Conservation (phyloP, 2,113 vertebrate species). For the Podilymbus podiceps region DNA sequence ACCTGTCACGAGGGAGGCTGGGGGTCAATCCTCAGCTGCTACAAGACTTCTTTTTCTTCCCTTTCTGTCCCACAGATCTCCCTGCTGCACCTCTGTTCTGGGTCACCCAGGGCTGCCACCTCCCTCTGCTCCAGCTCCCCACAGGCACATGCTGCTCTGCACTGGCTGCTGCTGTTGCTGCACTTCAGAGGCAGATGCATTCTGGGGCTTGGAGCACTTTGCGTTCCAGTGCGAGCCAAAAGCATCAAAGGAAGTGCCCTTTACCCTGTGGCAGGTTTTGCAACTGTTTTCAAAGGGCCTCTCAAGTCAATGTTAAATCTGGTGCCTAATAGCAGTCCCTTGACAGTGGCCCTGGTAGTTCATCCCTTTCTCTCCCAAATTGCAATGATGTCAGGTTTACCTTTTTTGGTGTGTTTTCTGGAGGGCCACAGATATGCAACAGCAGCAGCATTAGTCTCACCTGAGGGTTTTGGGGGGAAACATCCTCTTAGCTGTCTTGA, state of each 20-base stretch:
- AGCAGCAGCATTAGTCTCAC: background rate
- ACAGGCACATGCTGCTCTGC: background rate
- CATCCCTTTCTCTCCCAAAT: background rate
- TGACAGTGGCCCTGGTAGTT: background rate
- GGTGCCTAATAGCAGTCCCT: background rate
- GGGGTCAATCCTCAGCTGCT: no score
- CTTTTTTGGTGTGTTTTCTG: background rate
- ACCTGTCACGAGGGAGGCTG: background rate
- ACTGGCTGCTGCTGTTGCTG: background rate
- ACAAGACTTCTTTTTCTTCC: background rate
- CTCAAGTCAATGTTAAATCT: background rate
- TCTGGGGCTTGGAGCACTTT: background rate
- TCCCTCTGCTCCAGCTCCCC: background rate
- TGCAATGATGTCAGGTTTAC: background rate
- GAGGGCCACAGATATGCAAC: background rate
- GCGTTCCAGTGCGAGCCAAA: background rate
- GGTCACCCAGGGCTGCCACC: background rate
- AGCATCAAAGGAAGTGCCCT: background rate
- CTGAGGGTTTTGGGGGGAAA: background rate
- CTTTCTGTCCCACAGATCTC: background rate
- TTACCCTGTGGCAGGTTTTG: background rate
- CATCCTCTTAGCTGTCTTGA: background rate
- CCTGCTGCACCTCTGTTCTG: background rate
- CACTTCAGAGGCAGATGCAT: background rate
- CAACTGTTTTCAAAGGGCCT: background rate